Evolutionary conservation across 2,888 invertebrate genomes (phyloP), one percentile per base, ranked within the genome.

Genomic region (Metalampra italica): DNA sequence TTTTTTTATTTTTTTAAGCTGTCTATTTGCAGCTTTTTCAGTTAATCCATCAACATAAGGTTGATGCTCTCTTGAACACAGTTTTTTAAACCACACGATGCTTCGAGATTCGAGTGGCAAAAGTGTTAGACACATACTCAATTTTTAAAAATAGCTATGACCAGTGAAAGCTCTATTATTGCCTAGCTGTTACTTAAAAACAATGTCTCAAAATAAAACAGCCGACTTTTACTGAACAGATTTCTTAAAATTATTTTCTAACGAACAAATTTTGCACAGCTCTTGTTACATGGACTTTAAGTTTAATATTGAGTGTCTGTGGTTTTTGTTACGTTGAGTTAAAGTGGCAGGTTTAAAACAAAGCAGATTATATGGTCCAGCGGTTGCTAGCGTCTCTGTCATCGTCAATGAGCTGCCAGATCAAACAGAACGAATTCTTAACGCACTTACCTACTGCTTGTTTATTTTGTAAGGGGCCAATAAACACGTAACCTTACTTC

Each of bases 331-430:
- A 12, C 13, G n/a, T 8, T 5, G 40, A 40, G n/a, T 15, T 14
- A 39, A 41, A 40, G 29, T 47, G 39, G 42, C 38, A 34, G 30
- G 39, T 11, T n/a, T 15, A 29, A 32, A 46, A 46, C 32, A 46
- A 41, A 46, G 46, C 34, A 14, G 32, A 46, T 46, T 43, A 43
- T 12, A 48, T 30, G 44, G 44, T 48, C 32, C 48, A 48, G 15
- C 32, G 30, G 29, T 34, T 9, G 43, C n/a, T 38, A 37, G n/a
- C 11, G 22, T 36, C 13, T 29, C 36, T 1, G n/a, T 29, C 22
- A 22, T 8, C 30, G 47, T 47, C 41, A 42, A 47, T 29, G 29
- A n/a, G 42, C 15, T 40, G 47, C 42, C 47, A 37, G 37, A 14
- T 44, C 22, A 12, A 13, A 22, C 22, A 47, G 30, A 37, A 42